Evolutionary conservation across 2,888 invertebrate genomes (phyloP).

Genomic region (Campoplex nolae): DNA sequence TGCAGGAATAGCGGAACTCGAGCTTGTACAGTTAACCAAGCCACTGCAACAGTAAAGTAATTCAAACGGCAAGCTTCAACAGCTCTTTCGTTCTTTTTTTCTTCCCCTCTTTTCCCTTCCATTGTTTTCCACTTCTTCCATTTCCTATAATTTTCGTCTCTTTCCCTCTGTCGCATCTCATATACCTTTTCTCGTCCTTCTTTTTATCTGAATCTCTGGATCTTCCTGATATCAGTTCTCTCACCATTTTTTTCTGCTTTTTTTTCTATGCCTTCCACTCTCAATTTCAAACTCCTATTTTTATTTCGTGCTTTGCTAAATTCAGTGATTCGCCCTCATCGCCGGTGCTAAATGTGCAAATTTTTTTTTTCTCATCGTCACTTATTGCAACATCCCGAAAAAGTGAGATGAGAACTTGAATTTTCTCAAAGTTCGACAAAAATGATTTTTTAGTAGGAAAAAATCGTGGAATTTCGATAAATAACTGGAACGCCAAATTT

Average conservation of each 20-base stretch:
- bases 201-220: background rate
- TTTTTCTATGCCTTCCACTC: background rate
- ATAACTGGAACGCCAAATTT: background rate
- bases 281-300: background rate
- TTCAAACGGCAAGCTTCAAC: slow-evolving; percentile 2
- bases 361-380: background rate
- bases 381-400: background rate
- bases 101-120: background rate
- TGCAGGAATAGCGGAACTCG: slow-evolving; percentile 78
- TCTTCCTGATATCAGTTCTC: background rate
- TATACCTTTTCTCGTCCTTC: background rate
- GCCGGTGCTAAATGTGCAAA: background rate
- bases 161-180: no score
- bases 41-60: slow-evolving; percentile 44
- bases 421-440: no score
- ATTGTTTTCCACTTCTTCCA: no score
- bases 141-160: no score
- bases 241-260: background rate
- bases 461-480: background rate
- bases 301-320: background rate
- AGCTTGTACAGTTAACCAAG: slow-evolving; percentile 78
- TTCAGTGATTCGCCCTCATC: background rate
- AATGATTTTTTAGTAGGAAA: background rate
- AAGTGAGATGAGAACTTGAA: no score
- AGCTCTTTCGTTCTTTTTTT: background rate